Percentiles rank a stretch among this genome's conserved stretches.
Conservation (phyloP, 2,797 vertebrate species). For the Anabas testudineus region DNA sequence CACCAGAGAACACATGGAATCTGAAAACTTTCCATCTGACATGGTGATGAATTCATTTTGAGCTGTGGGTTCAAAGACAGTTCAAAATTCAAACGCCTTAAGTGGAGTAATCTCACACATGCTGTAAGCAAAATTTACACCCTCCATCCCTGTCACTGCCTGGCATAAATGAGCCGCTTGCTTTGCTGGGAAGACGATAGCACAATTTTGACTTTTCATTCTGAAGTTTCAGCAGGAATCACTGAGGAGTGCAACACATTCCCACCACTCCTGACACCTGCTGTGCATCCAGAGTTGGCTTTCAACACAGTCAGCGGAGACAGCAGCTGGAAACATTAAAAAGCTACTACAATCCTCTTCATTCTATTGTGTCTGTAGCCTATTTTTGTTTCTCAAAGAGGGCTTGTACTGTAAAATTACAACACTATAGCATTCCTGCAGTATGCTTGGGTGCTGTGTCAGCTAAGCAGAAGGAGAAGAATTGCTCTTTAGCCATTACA, state of each 20-base stretch:
- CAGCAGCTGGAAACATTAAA: constrained; percentile 72
- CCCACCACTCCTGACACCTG: constrained; percentile 54
- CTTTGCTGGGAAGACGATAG: constrained; percentile 27
- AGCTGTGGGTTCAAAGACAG: not conserved
- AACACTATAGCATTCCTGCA: constrained; percentile 16
- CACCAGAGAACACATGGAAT: constrained; percentile 2
- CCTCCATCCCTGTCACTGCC: constrained; percentile 9
- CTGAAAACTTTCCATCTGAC: not conserved
- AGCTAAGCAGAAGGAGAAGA: not conserved
- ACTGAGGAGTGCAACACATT: constrained; percentile 54
- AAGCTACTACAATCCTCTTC: constrained; percentile 60
- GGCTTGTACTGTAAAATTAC: constrained; percentile 30
- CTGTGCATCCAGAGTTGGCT: constrained; percentile 65
- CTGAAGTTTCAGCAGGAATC: constrained; percentile 60
- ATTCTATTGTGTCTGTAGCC: constrained; percentile 57
- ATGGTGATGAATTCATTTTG: not conserved
- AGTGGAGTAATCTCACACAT: constrained; percentile 5
- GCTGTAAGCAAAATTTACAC: constrained; percentile 15
- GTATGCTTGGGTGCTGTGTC: constrained; percentile 20
- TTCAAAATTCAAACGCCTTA: constrained; percentile 38
- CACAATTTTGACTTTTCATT: constrained; percentile 50
- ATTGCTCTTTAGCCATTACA: not conserved
- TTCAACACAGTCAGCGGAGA: constrained; percentile 64
- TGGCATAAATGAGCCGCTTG: constrained; percentile 33
- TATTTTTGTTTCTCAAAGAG: constrained; percentile 43